Conservation (phyloP, 1,140 invertebrate genomes). For the Pentalonia nigronervosa region DNA sequence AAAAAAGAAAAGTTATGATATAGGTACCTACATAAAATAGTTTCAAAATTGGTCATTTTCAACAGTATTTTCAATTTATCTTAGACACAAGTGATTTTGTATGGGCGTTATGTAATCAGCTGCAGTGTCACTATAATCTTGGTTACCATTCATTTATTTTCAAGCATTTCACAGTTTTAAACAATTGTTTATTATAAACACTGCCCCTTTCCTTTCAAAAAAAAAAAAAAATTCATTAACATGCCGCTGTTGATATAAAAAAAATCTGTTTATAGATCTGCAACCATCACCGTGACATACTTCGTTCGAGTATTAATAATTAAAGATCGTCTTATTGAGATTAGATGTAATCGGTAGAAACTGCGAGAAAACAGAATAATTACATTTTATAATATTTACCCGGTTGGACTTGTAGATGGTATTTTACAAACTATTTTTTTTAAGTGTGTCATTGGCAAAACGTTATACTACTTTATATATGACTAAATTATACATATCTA, state of each 20-base stretch:
- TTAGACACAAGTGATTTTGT: no score
- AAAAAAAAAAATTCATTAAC: neutral
- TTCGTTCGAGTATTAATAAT: neutral
- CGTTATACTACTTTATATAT: no score
- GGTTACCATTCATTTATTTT: neutral
- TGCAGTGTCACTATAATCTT: no score
- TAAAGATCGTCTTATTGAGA: neutral
- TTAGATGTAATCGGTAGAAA: neutral
- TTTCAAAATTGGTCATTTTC: neutral
- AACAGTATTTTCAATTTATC: no score
- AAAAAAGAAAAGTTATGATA: neutral
- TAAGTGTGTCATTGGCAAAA: no score
- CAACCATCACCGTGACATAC: neutral
- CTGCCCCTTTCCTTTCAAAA: no score
- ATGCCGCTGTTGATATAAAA: neutral
- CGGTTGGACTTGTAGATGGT: no score
- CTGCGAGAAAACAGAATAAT: neutral
- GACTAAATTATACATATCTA: no score
- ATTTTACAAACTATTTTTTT: no score
- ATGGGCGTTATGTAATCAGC: no score
- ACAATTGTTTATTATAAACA: neutral
- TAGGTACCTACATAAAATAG: neutral
- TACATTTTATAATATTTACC: no score
- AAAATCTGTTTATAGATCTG: neutral
- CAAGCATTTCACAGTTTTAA: neutral